Evolutionary conservation across 2,797 vertebrate species (phyloP).

Genomic region (Calcarius lapponicus): DNA sequence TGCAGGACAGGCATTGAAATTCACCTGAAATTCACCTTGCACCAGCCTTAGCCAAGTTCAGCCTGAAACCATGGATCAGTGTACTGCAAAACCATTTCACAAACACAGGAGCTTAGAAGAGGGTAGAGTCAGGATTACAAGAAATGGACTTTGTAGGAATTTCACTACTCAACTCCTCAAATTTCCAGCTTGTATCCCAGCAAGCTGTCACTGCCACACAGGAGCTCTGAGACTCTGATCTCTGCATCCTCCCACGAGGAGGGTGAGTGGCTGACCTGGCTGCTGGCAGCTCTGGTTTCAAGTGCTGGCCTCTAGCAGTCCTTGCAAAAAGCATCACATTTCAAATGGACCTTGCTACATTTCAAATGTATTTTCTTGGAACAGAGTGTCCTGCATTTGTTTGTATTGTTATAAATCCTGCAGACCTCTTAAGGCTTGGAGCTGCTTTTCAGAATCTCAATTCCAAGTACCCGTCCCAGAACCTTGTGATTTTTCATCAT

Average conservation of each 20-base stretch:
- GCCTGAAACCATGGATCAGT: neutral
- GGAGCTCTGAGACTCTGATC: neutral
- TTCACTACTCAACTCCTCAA: neutral
- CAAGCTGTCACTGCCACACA: neutral
- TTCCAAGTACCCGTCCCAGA: neutral
- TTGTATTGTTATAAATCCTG: neutral
- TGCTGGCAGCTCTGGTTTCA: neutral
- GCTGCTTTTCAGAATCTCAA: neutral
- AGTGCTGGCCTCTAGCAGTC: neutral
- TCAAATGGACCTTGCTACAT: neutral
- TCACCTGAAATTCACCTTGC: neutral
- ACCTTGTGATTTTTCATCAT: neutral
- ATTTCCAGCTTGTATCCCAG: neutral
- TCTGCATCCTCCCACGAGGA: neutral
- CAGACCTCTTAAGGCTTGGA: neutral
- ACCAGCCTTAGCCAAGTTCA: neutral
- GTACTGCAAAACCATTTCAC: neutral
- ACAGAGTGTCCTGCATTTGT: neutral
- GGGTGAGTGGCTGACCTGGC: neutral
- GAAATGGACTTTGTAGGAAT: neutral
- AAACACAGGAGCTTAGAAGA: neutral
- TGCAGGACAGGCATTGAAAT: neutral
- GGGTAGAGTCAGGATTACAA: neutral
- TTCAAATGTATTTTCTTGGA: neutral
- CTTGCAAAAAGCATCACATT: neutral